Conservation (phyloP, 2,888 invertebrate species). For the Anarsia innoxiella region DNA sequence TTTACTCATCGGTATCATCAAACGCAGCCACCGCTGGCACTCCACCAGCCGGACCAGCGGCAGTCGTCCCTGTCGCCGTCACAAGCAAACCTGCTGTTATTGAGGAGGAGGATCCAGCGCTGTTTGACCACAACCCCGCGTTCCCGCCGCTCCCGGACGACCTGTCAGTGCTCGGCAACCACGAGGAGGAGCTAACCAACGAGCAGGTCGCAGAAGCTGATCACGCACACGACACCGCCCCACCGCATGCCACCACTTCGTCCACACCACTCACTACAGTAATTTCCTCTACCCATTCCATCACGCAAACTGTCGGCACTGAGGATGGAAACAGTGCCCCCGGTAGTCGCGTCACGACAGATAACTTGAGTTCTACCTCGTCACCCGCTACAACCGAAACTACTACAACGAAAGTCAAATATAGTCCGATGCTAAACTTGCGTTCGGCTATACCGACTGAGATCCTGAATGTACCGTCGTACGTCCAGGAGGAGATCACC, state of each 20-base stretch:
- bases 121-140: conserved; percentile 61
- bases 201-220: conserved; percentile 47
- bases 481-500: conserved; percentile 37
- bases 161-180: conserved; percentile 51
- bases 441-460: conserved; percentile 59
- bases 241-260: not conserved
- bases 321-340: too few relatives aligned
- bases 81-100: conserved; percentile 47
- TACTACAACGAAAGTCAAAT: conserved; percentile 29
- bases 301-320: not conserved
- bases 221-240: conserved; percentile 26
- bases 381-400: too few relatives aligned
- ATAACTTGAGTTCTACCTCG: too few relatives aligned
- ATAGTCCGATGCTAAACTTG: conserved; percentile 49
- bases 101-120: conserved; percentile 54
- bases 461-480: conserved; percentile 42
- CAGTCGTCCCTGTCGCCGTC: conserved; percentile 25
- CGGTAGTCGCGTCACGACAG: too few relatives aligned
- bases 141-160: conserved; percentile 67
- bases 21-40: conserved; percentile 40
- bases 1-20: conserved; percentile 45
- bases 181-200: conserved; percentile 54
- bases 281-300: not conserved
- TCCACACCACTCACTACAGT: not conserved
- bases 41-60: conserved; percentile 26